Evolutionary conservation across 2,797 vertebrate genomes (phyloP).

Genomic region (Parambassis ranga): DNA sequence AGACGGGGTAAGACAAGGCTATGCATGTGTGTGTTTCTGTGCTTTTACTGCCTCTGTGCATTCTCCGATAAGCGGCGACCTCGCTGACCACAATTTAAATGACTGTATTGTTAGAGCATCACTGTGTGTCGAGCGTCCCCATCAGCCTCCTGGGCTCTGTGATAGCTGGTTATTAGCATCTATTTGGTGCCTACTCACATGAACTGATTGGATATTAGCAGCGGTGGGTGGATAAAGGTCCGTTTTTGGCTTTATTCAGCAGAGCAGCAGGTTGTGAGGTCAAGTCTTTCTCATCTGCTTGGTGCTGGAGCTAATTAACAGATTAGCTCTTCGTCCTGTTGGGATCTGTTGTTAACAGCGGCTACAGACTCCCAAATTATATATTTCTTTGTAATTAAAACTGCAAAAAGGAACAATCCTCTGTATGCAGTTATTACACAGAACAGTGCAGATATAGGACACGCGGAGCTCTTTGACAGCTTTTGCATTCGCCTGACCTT

Average conservation of each 20-base stretch:
- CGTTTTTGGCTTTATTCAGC: constrained; percentile 21
- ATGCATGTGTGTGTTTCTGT: not conserved
- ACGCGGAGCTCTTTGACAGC: not conserved
- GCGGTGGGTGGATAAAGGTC: constrained; percentile 19
- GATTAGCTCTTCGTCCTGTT: constrained; percentile 12
- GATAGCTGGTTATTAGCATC: constrained; percentile 48
- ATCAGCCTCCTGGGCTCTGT: constrained; percentile 29
- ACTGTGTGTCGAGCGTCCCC: constrained; percentile 21
- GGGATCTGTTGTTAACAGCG: not conserved
- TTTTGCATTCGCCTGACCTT: constrained; percentile 23
- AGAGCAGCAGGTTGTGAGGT: constrained; percentile 34
- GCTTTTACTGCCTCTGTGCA: constrained; percentile 21
- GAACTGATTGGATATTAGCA: constrained; percentile 51
- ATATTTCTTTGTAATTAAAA: constrained; percentile 6
- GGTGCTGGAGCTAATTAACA: constrained; percentile 33
- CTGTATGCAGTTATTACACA: not conserved
- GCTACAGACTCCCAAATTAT: not conserved
- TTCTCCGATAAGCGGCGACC: constrained; percentile 56
- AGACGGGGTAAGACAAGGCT: constrained; percentile 15
- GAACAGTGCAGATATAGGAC: not conserved
- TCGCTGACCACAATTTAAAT: constrained; percentile 56
- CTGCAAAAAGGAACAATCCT: not conserved
- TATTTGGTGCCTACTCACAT: constrained; percentile 25
- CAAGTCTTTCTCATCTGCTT: constrained; percentile 25
- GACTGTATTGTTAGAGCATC: constrained; percentile 45